Percentiles rank a stretch among this genome's conserved stretches.
These are phyloP conservation scores for Rhinolophus sinicus DNA, from an alignment of 2,113 vertebrate species.

Conservation along the genomic window DNA sequence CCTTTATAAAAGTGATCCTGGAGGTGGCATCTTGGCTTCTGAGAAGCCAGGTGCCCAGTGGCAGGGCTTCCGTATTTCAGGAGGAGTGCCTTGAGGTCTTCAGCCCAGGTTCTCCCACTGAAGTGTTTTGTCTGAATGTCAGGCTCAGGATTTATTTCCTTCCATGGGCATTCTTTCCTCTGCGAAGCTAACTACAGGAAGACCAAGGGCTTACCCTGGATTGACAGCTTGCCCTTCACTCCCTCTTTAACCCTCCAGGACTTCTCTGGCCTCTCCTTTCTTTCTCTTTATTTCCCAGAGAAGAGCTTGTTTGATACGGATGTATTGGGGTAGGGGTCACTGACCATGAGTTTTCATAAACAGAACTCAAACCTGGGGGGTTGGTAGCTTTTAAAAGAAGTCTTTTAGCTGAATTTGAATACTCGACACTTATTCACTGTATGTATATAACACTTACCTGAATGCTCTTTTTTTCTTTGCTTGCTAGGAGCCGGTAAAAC, in stretches of 20 bases:
- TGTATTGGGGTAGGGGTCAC: background rate
- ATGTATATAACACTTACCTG: background rate
- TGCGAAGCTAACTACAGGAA: background rate
- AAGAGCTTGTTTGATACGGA: background rate
- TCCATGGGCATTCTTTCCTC: background rate
- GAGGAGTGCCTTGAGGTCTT: background rate
- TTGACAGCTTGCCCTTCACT: background rate
- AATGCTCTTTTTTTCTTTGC: conserved; percentile 41
- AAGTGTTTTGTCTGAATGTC: background rate
- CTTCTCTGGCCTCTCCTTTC: background rate
- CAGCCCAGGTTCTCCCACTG: background rate
- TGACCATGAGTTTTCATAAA: background rate
- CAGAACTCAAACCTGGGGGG: background rate
- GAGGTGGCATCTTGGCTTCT: background rate
- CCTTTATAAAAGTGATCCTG: background rate
- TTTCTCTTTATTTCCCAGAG: background rate
- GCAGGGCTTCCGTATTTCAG: background rate
- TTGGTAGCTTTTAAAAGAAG: background rate
- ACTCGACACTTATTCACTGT: background rate
- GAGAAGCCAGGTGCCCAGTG: background rate
- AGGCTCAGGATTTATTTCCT: background rate
- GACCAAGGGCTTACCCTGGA: background rate
- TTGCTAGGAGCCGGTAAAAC: conserved; percentile 89
- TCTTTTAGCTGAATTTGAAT: background rate
- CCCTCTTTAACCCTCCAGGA: background rate